Base-by-base conservation (phyloP, 2,113 vertebrate genomes). In the Paracanthobrama guichenoti region DNA sequence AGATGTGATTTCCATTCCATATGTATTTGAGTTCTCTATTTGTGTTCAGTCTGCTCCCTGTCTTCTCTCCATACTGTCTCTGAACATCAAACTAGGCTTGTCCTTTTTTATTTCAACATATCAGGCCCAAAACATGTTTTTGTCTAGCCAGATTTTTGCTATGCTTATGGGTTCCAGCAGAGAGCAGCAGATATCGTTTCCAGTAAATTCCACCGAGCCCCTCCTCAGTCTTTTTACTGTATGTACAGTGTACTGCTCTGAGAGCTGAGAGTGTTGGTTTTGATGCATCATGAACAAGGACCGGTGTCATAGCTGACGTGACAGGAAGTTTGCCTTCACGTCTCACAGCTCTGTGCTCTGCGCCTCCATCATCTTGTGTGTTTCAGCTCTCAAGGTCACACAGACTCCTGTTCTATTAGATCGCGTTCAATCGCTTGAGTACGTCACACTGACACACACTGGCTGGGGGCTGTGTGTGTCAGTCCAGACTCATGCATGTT, bases 101-200 rank as follows among this genome's bases (percentile, higher is more conserved):
- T n/a, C 35, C 2, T 3, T 72, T 71, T 71, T 12, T 6, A 39
- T n/a, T 46, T 46, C 69, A 14, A 14, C 35, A 44, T 5, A 12
- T 67, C 64, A 20, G 14, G 2, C 66, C 16, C 1, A 24, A 55
- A 55, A 6, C 22, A 72, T 0, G 1, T 24, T 24, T 44, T 72
- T 14, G 20, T 69, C 66, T 82, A 84, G 71, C 24, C 84, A 87
- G 62, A 53, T 26, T 69, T 39, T 87, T 14, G 4, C 55, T 90
- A 79, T 92, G 89, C 10, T 7, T 24, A 44, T 72, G 3, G 11
- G 46, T 16, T 78, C 91, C 94, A 92, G 90, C 86, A 94, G 94
- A 93, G 93, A 28, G 91, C 92, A 89, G 87, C 84, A 92, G 83
- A 71, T 28, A 26, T 14, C 69, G 71, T 46, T 81, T 28, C 57